Conservation (phyloP, 2,113 vertebrate species). For the Diadophis punctatus region DNA sequence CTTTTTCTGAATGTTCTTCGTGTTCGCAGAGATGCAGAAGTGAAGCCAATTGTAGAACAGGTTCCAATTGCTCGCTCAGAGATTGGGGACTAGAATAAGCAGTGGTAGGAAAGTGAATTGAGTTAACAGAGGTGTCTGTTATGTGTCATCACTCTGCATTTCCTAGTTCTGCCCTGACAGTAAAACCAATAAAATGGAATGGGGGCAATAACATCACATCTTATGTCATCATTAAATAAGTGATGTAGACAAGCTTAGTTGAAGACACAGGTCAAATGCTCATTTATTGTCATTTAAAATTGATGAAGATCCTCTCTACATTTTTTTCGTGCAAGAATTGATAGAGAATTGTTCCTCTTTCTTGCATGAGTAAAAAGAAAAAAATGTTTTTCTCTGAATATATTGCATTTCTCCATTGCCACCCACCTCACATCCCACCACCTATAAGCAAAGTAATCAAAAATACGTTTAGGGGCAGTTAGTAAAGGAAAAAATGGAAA, state of each 20-base stretch:
- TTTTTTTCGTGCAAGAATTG: neutral
- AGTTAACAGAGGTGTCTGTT: neutral
- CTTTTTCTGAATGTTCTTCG: neutral
- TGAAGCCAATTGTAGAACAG: neutral
- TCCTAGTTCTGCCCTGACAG: neutral
- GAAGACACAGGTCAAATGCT: neutral
- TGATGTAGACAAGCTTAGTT: neutral
- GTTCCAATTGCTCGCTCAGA: neutral
- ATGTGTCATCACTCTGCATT: neutral
- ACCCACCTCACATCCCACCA: neutral
- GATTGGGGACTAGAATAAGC: neutral
- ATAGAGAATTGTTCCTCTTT: neutral
- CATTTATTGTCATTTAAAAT: neutral
- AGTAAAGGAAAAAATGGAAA: neutral
- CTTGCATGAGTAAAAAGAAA: neutral
- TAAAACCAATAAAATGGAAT: neutral
- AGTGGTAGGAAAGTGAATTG: neutral
- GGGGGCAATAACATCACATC: neutral
- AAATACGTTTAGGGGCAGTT: neutral
- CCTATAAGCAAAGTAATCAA: neutral
- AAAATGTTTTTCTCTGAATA: neutral
- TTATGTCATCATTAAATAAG: neutral
- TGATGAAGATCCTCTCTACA: neutral
- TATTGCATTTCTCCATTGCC: neutral
- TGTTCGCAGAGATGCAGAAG: neutral